Percentiles rank a stretch among this genome's conserved stretches.
These are phyloP conservation scores for Myotis vivesi DNA, from an alignment of 2,797 vertebrate species.

Conservation along the genomic window DNA sequence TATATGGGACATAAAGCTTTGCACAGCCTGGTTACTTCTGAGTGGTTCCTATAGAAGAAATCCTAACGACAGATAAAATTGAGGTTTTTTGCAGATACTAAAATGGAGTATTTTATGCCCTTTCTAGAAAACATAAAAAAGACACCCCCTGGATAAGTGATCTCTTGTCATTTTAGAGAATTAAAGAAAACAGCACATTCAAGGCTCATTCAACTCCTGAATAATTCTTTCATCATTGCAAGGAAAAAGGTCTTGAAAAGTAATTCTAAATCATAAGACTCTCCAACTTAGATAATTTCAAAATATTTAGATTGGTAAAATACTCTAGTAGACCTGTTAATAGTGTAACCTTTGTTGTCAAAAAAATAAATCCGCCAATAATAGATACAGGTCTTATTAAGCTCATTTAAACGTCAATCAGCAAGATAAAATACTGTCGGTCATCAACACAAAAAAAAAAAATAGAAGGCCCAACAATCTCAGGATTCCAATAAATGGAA, in stretches of 20 bases:
- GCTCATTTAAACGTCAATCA: slow-evolving; percentile 8
- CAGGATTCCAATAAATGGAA: background rate
- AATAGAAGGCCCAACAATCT: background rate
- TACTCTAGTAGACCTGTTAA: slow-evolving; percentile 12
- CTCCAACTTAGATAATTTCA: slow-evolving; percentile 10
- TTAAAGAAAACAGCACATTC: slow-evolving; percentile 25
- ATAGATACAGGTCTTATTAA: slow-evolving; percentile 2
- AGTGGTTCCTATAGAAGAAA: background rate
- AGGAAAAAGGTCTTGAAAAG: slow-evolving; percentile 17
- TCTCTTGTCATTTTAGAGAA: background rate
- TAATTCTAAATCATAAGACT: slow-evolving; percentile 31
- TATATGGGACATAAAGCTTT: background rate
- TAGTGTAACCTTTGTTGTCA: background rate
- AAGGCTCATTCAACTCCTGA: background rate
- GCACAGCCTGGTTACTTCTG: background rate
- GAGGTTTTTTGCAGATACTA: background rate
- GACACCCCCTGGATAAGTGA: background rate
- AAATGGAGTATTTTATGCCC: background rate
- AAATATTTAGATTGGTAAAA: slow-evolving; percentile 41
- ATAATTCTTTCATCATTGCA: slow-evolving; percentile 18
- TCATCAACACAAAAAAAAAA: slow-evolving; percentile 34
- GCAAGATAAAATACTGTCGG: slow-evolving; percentile 23
- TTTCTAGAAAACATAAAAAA: background rate
- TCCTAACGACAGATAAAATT: background rate
- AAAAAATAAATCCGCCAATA: slow-evolving; percentile 33